phyloP scores from a whole-genome alignment of 1,140 invertebrate genomes.

The Bemisia tabaci region DNA sequence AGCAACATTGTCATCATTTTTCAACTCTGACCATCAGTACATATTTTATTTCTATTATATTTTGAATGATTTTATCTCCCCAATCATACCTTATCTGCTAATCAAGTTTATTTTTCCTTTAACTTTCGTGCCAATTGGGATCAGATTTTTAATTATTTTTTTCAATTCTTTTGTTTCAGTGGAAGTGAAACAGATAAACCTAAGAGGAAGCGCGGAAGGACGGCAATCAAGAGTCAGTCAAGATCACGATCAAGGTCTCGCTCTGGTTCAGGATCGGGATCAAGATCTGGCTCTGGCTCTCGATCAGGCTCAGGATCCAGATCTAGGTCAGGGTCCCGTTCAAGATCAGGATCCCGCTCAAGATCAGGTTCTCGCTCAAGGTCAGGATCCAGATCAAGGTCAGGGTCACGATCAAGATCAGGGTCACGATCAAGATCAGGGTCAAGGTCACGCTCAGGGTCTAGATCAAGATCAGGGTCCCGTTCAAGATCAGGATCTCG shows the following conservation, averaged over 20 bases:
- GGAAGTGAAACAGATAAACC: neutral
- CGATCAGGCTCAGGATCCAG: slow-evolving; percentile 27
- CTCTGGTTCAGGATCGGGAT: slow-evolving; percentile 36
- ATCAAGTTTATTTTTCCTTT: too few relatives aligned
- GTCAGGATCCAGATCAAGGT: slow-evolving; percentile 23
- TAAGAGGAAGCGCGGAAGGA: neutral
- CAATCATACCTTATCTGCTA: too few relatives aligned
- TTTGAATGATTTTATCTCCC: too few relatives aligned
- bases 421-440: slow-evolving; percentile 15
- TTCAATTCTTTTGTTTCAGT: slow-evolving; percentile 12
- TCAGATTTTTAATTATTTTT: too few relatives aligned
- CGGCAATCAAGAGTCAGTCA: neutral
- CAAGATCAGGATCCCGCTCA: slow-evolving; percentile 18
- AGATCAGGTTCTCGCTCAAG: slow-evolving; percentile 17
- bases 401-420: slow-evolving; percentile 27
- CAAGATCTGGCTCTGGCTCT: slow-evolving; percentile 28
- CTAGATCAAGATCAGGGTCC: slow-evolving; percentile 25
- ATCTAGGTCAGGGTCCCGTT: slow-evolving; percentile 17
- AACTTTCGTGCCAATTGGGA: too few relatives aligned
- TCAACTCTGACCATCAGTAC: too few relatives aligned
- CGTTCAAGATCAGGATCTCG: slow-evolving; percentile 29
- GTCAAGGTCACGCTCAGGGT: slow-evolving; percentile 27
- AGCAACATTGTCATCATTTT: too few relatives aligned
- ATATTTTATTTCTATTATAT: too few relatives aligned
- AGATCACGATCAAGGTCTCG: slow-evolving; percentile 7